Conservation (phyloP, 2,797 vertebrate species). For the Spizella passerina region DNA sequence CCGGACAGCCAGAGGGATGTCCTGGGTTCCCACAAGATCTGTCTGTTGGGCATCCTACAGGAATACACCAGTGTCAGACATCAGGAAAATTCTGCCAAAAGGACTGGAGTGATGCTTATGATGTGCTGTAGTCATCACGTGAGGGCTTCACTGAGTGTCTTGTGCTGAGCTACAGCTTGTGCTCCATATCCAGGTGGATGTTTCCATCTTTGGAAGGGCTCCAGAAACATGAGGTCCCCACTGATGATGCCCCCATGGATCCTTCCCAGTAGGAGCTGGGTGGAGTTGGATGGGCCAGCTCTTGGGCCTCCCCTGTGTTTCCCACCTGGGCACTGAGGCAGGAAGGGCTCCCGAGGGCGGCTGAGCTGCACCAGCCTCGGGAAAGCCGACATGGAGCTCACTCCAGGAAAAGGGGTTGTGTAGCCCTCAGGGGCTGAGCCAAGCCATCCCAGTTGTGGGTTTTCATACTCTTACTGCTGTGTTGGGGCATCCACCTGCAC, state of each 20-base stretch:
- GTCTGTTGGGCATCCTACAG: background rate
- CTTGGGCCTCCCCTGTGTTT: background rate
- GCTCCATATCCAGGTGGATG: background rate
- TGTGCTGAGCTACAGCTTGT: background rate
- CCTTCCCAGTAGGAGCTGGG: background rate
- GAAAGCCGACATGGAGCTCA: accelerated
- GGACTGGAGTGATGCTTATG: background rate
- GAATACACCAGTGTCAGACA: background rate
- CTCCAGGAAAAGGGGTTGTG: background rate
- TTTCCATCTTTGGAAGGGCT: background rate
- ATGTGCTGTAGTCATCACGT: accelerated
- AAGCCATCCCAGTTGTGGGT: background rate
- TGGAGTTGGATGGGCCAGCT: background rate
- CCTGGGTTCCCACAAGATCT: background rate
- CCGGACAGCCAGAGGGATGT: too few relatives aligned
- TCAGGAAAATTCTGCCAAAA: background rate
- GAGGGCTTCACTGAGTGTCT: background rate
- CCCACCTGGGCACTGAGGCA: accelerated
- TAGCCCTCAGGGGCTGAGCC: background rate
- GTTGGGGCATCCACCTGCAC: background rate
- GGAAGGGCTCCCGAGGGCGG: background rate
- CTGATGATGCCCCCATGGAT: background rate
- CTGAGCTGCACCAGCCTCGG: accelerated
- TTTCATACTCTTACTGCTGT: background rate
- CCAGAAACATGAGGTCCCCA: background rate